Conservation (phyloP, 2,797 vertebrate species). For the Leptatherina wallacei region DNA sequence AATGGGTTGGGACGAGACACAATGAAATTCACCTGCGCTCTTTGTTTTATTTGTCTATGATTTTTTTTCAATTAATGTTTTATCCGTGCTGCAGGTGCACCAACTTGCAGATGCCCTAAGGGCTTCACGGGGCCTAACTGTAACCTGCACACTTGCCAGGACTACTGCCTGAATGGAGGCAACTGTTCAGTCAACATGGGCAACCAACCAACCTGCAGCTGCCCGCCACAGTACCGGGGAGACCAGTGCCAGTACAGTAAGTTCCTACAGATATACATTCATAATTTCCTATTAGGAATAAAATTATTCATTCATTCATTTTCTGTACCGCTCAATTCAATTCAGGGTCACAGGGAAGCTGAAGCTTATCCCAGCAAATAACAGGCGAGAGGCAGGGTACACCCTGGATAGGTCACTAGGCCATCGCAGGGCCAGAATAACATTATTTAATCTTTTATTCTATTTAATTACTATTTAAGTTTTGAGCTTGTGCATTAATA, state of each 20-base stretch:
- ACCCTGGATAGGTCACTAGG: too few relatives aligned
- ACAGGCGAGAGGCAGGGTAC: too few relatives aligned
- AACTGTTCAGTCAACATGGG: slow-evolving; percentile 91
- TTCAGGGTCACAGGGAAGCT: too few relatives aligned
- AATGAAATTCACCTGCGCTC: not conserved
- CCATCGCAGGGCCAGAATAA: too few relatives aligned
- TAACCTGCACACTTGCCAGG: slow-evolving; percentile 87
- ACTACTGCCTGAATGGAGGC: slow-evolving; percentile 90
- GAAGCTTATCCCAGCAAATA: too few relatives aligned
- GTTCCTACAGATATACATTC: slow-evolving; percentile 56
- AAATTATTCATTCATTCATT: too few relatives aligned
- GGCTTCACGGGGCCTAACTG: slow-evolving; percentile 94
- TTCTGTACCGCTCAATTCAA: too few relatives aligned
- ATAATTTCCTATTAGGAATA: too few relatives aligned
- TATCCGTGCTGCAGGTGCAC: slow-evolving; percentile 82
- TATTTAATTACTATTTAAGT: not conserved
- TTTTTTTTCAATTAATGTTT: slow-evolving; percentile 1
- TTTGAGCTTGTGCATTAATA: not conserved
- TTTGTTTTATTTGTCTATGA: not conserved
- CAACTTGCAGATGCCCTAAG: slow-evolving; percentile 93
- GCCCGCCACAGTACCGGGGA: slow-evolving; percentile 84
- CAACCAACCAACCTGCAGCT: slow-evolving; percentile 94
- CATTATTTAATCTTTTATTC: too few relatives aligned
- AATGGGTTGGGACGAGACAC: not conserved
- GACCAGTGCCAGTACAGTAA: slow-evolving; percentile 97